Conservation (phyloP, 1,140 invertebrate genomes). For the Papilio xuthus region DNA sequence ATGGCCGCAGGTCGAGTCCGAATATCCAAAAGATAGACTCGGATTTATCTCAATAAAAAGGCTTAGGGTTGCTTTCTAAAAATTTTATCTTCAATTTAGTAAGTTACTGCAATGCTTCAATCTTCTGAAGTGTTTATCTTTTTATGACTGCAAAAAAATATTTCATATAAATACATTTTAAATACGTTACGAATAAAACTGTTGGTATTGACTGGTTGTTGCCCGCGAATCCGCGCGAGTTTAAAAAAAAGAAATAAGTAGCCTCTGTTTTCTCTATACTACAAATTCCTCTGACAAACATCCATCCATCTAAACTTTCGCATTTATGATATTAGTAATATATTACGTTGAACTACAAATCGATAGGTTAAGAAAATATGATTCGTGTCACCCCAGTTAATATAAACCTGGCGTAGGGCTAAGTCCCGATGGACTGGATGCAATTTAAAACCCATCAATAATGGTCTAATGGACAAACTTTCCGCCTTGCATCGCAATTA, state of each 20-base stretch:
- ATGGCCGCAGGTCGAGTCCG: constrained; percentile 41
- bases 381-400: constrained; percentile 51
- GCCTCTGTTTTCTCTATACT: too few relatives aligned
- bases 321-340: too few relatives aligned
- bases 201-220: too few relatives aligned
- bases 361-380: constrained; percentile 45
- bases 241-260: too few relatives aligned
- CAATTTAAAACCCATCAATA: constrained; percentile 78
- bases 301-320: too few relatives aligned
- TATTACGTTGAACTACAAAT: background rate
- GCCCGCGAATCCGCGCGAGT: background rate
- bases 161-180: background rate
- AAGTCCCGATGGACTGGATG: constrained; percentile 60
- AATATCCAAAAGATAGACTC: constrained; percentile 48
- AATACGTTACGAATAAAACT: too few relatives aligned
- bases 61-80: constrained; percentile 17
- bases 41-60: constrained; percentile 27
- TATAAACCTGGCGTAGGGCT: constrained; percentile 50
- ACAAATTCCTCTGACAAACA: too few relatives aligned
- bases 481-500: constrained; percentile 75
- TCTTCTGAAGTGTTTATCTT: constrained; percentile 6
- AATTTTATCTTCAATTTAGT: constrained; percentile 29
- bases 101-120: constrained; percentile 28
- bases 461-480: constrained; percentile 73
- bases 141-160: background rate